Evolutionary conservation across 37 sponge, comb jelly and placozoan genomes (phyloP).

Genomic region (Crambe crambe): DNA sequence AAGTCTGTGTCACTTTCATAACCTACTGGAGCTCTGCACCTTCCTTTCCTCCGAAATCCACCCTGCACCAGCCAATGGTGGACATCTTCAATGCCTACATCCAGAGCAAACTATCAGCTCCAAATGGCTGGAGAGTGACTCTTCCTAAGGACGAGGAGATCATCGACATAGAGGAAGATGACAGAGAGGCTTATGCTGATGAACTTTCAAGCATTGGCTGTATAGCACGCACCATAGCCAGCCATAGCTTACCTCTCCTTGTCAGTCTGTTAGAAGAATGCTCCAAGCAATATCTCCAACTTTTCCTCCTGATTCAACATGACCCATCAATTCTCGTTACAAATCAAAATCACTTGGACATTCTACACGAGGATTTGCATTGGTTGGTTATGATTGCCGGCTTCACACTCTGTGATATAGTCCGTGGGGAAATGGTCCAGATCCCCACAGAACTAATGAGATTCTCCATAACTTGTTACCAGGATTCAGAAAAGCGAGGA

Average conservation of each 20-base stretch:
- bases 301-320: constrained; percentile 1
- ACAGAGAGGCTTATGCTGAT: constrained; percentile 50
- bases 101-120: constrained; percentile 64
- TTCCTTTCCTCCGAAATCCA: not conserved
- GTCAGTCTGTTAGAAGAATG: constrained; percentile 37
- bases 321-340: constrained; percentile 3
- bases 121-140: constrained; percentile 57
- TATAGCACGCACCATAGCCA: constrained; percentile 41
- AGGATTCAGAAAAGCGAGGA: not conserved
- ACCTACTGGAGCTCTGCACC: not conserved
- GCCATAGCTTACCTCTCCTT: constrained; percentile 43
- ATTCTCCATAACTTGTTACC: constrained; percentile 18
- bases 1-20: constrained; percentile 51
- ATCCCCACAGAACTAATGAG: constrained; percentile 56
- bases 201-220: constrained; percentile 54
- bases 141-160: constrained; percentile 30
- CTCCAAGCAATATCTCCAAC: constrained; percentile 11
- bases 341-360: constrained; percentile 26
- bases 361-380: constrained; percentile 74
- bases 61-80: constrained; percentile 10
- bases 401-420: constrained; percentile 50
- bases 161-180: constrained; percentile 52
- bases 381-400: constrained; percentile 69
- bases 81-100: constrained; percentile 54
- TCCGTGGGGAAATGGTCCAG: constrained; percentile 11